Evolutionary conservation across 2,888 invertebrate genomes (phyloP), one percentile per base, ranked within the genome.

Genomic region (Amorpha juglandis): DNA sequence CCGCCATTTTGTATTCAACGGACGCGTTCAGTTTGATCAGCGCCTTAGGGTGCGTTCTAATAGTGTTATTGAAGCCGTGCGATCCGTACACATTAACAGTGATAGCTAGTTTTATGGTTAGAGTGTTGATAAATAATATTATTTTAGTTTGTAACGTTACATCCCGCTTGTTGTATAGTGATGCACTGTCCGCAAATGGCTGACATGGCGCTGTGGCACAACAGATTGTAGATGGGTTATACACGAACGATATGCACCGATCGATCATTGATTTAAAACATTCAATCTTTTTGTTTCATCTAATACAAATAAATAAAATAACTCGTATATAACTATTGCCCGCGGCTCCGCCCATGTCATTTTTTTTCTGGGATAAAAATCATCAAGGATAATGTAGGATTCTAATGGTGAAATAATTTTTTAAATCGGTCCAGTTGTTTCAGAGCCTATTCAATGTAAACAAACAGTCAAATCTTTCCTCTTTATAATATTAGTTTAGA

Each of bases 21-120:
- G 82, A 84, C 71, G 78, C 79, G 74, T 75, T 72, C 71, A 74
- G 78, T 12, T 67, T 85, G 55, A 71, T 79, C 67, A 76, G 81
- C 70, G 78, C 84, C 71, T 68, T 89, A 68, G 82, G 83, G 69
- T 85, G 80, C 76, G 78, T 86, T 72, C 69, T 82, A 62, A 78
- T 91, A 78, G 80, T 91, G 78, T 82, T 84, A 74, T 78, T 73
- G 66, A 91, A 89, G 82, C 89, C 87, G 81, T 89, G 88, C 82
- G 89, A 92, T 85, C 71, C 82, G 58, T 89, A 90, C 82, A 89
- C 91, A 71, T 75, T 87, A 74, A 85, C 90, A 85, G 88, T 91
- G 87, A 84, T 92, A 87, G 78, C 85, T 81, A 84, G 88, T 84
- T 73, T 90, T 77, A 73, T 89, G 83, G 70, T 89, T 83, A 88